Percentiles rank a stretch among this genome's conserved stretches.
Evolutionary conservation across 1,140 invertebrate genomes (phyloP).

Genomic region (Procambarus clarkii): DNA sequence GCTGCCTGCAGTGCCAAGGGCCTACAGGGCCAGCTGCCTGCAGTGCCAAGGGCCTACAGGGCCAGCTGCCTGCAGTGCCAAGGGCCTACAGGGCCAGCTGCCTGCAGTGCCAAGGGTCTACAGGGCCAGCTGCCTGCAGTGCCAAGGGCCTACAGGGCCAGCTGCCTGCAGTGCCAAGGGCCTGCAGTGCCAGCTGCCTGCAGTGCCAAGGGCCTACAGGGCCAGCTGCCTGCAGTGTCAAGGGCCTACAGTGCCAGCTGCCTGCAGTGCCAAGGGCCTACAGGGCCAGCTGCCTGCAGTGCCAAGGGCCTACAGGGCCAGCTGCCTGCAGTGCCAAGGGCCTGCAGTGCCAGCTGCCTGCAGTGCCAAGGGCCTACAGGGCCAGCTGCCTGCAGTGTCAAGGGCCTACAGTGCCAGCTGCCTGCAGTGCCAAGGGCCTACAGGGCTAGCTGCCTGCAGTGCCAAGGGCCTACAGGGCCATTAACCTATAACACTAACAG

Average conservation of each 20-base stretch:
- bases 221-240: too few species aligned
- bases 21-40: conserved; percentile 12
- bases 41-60: neutral
- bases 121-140: too few species aligned
- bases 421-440: neutral
- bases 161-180: too few species aligned
- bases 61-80: too few species aligned
- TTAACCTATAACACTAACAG: conserved; percentile 12
- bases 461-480: neutral
- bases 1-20: too few species aligned
- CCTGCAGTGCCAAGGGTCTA: neutral
- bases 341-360: neutral
- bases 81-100: neutral
- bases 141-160: neutral
- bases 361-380: neutral
- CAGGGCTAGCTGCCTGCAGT: neutral
- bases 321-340: too few species aligned
- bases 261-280: neutral
- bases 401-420: neutral
- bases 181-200: conserved; percentile 1
- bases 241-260: neutral
- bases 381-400: neutral
- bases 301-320: neutral
- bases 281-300: neutral
- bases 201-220: neutral